Conservation (phyloP, 2,113 vertebrate genomes). For the Bettongia penicillata region DNA sequence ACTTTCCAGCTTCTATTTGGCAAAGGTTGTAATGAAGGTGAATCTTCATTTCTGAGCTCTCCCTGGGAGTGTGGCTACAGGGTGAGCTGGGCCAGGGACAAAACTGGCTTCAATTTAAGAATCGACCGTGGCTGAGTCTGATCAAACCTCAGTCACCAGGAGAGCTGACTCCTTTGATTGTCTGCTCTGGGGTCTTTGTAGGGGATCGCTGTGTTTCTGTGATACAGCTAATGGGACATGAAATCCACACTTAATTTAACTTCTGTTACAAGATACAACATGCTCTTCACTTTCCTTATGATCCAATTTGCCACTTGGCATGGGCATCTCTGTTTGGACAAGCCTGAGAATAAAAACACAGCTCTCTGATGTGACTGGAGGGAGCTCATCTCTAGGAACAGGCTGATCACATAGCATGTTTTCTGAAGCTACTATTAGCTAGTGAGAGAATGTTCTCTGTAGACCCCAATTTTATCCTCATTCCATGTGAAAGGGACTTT, state of each 20-base stretch:
- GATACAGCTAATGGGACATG: not conserved
- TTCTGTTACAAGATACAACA: not conserved
- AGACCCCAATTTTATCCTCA: not conserved
- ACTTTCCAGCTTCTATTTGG: not conserved
- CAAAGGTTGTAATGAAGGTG: not conserved
- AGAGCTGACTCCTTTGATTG: not conserved
- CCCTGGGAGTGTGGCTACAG: too few species aligned
- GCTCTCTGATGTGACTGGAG: too few species aligned
- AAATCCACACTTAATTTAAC: not conserved
- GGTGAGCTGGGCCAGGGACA: not conserved
- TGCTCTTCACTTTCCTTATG: not conserved
- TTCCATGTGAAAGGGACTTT: not conserved
- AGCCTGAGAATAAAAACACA: not conserved
- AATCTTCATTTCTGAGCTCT: too few species aligned
- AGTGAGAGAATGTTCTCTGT: not conserved
- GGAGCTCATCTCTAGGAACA: not conserved
- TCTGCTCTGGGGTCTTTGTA: not conserved
- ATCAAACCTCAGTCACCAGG: not conserved
- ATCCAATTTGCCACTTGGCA: not conserved
- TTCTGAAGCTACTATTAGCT: not conserved
- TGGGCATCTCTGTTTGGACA: not conserved
- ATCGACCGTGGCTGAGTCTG: not conserved
- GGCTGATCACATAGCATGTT: not conserved
- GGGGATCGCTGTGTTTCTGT: not conserved
- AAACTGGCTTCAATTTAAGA: not conserved